Evolutionary conservation across 2,797 vertebrate genomes (phyloP), one percentile per base, ranked within the genome.

Genomic region (Cyprinella venusta): DNA sequence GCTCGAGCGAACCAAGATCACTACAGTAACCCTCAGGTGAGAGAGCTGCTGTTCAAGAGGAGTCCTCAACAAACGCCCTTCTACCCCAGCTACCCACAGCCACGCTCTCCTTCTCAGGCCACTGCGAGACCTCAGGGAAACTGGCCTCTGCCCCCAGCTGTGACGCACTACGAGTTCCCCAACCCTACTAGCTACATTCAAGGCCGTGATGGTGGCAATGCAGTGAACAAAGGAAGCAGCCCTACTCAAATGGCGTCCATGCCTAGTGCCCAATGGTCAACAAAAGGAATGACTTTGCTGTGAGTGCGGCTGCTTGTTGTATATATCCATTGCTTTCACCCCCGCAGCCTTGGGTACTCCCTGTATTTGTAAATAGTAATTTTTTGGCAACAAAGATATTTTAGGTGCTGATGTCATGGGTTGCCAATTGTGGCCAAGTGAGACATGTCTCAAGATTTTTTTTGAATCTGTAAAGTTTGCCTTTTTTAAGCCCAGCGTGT

Each of bases 131-230:
- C 89, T 1, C 91, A 86, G 40, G 79, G 84, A 5, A 15, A 85
- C 74, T 94, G 93, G 94, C 64, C 89, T 18, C 42, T 92, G 24
- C 85, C 91, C 16, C 88, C 87, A 5, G 64, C 85, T 3, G 65
- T 83, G 63, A 26, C 68, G 54, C 92, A 90, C 79, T 92, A 91
- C 1, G 91, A 94, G 1, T 93, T 91, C 77, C 77, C 87, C 80
- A 90, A 81, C 85, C 79, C 85, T 10, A 61, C 12, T 21, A 80
- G 74, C 2, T 95, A 90, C 79, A 86, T 74, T 69, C 13, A 83
- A 1, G 24, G 64, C 19, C 13, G 9, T 30, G 88, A 91, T 8
- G 84, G 87, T 0, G 86, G 38, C 2, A 85, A 85, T 61, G 5
- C 84, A 0, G 61, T 61, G 8, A 68, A 67, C 2, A 75, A 61